Conservation (phyloP, 1,140 invertebrate species). For the Drosophila funebris region DNA sequence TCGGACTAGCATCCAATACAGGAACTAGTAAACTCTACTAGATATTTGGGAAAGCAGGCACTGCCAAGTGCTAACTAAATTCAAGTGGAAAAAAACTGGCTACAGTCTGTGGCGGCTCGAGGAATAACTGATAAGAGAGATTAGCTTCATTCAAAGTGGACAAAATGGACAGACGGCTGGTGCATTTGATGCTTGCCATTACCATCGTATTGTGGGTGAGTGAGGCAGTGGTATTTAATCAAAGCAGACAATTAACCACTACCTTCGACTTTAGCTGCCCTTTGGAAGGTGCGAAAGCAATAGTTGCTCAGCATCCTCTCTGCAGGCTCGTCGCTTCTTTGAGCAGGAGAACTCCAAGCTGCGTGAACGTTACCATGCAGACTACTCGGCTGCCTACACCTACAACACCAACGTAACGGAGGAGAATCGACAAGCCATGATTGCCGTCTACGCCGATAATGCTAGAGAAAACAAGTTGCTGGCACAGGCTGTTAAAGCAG, state of each 20-base stretch:
- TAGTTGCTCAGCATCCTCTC: slow-evolving; percentile 50
- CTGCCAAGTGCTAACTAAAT: neutral
- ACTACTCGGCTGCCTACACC: slow-evolving; percentile 48
- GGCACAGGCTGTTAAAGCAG: slow-evolving; percentile 45
- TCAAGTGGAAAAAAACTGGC: neutral
- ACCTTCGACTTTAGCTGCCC: slow-evolving; percentile 34
- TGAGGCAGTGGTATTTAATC: neutral
- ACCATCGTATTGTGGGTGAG: slow-evolving; percentile 11
- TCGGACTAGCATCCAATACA: neutral
- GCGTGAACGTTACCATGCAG: slow-evolving; percentile 56
- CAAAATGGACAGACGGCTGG: slow-evolving; percentile 7
- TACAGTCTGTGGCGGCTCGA: neutral
- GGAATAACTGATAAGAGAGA: too few species aligned
- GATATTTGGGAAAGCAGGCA: neutral
- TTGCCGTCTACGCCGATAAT: slow-evolving; percentile 60
- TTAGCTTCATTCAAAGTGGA: neutral
- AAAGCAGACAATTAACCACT: neutral
- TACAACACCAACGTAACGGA: slow-evolving; percentile 81
- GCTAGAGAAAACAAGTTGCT: slow-evolving; percentile 59
- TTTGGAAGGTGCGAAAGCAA: slow-evolving; percentile 10
- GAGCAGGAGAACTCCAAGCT: slow-evolving; percentile 60
- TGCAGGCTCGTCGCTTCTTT: slow-evolving; percentile 63
- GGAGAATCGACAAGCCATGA: slow-evolving; percentile 64
- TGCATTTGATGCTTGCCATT: neutral
- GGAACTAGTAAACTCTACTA: neutral